phyloP scores from a whole-genome alignment of 2,113 vertebrate genomes.

The human (Homo sapiens) region GRCh38 chr2:233829001-233829500 shows the following conservation, averaged over 20 bases:
- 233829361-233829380: not conserved
- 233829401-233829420: not conserved
- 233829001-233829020: constrained; percentile 62
- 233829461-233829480: not conserved
- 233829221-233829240: too few relatives aligned
- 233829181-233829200: rapidly evolving
- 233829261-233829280: too few relatives aligned
- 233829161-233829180: rapidly evolving
- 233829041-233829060: constrained; percentile 65
- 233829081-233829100: rapidly evolving
- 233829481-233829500: not conserved
- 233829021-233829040: constrained; percentile 24
- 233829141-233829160: not conserved
- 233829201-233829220: not conserved
- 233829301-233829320: not conserved
- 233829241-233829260: not conserved
- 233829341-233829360: rapidly evolving
- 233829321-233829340: rapidly evolving
- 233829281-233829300: not conserved
- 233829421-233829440: rapidly evolving
- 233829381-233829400: rapidly evolving
- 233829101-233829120: rapidly evolving
- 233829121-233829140: too few relatives aligned
- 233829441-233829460: rapidly evolving
- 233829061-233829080: constrained; percentile 66